Evolutionary conservation across 2,888 invertebrate genomes (phyloP).

Genomic region (Ectemnius cavifrons): DNA sequence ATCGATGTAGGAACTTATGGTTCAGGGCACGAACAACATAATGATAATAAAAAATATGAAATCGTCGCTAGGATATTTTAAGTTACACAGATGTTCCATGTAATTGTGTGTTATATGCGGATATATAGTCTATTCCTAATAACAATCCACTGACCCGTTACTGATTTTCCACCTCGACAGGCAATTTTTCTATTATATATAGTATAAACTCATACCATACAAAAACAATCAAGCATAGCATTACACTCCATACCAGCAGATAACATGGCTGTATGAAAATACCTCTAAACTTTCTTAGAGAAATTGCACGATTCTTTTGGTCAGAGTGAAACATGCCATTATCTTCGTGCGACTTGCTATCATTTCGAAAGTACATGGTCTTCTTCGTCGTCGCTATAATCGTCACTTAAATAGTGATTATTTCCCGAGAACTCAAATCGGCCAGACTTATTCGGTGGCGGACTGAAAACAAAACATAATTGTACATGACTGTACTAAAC

Average conservation of each 20-base stretch:
- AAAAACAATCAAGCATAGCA: constrained; percentile 53
- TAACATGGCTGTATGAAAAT: constrained; percentile 54
- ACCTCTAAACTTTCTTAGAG: constrained; percentile 47
- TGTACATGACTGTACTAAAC: constrained; percentile 14
- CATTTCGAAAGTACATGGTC: constrained; percentile 70
- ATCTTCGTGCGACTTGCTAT: constrained; percentile 50
- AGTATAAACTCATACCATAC: constrained; percentile 49
- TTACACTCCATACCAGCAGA: constrained; percentile 43
- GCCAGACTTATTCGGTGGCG: constrained; percentile 78
- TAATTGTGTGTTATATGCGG: constrained; percentile 24
- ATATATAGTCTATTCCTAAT: constrained; percentile 33
- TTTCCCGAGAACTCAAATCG: constrained; percentile 74
- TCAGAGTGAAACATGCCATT: constrained; percentile 42
- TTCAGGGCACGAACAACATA: constrained; percentile 25
- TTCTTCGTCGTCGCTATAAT: constrained; percentile 76
- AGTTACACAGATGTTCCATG: constrained; percentile 27
- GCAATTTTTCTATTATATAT: constrained; percentile 44
- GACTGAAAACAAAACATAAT: constrained; percentile 69
- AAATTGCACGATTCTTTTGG: constrained; percentile 57
- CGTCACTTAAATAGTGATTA: constrained; percentile 74
- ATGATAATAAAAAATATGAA: constrained; percentile 25
- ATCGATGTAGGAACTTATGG: constrained; percentile 49
- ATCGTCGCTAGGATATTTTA: constrained; percentile 25
- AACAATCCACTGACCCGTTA: constrained; percentile 40
- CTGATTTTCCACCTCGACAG: constrained; percentile 40